Base-by-base conservation (phyloP, 1,140 invertebrate genomes). In the Protaetia brevitarsis region DNA sequence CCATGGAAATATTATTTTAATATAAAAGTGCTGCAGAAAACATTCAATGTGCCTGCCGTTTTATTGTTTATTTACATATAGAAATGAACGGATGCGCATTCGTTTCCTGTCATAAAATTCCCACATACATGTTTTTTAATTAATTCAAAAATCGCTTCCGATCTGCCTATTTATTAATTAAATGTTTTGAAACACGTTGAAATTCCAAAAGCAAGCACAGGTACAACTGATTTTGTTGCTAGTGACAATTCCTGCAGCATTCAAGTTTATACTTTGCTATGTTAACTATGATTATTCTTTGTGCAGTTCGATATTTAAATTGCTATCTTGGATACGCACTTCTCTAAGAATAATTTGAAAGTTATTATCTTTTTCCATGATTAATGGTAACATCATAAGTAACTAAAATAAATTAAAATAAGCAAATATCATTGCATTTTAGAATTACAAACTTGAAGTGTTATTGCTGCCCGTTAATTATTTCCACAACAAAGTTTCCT, bases 101-200 rank as follows among this genome's bases (percentile, higher is more conserved):
- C n/a, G n/a, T n/a, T n/a, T n/a, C n/a, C n/a, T n/a, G 41, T 45
- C 8, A 45, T 45, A 45, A 45, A 45, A 13, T 45, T 45, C 16
- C n/a, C 6, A 19, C n/a, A n/a, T n/a, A 45, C 16, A n/a, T 45
- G 13, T 10, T 21, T 21, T 45, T 4, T 10, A 45, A 13, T 19
- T 7, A 5, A 19, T 45, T 19, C 7, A 16, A 4, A 19, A 16
- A 13, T 41, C 5, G 23, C 41, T 45, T 45, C 13, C 10, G n/a
- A 21, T 45, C n/a, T 13, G n/a, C 37, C n/a, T n/a, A n/a, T n/a
- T n/a, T n/a, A n/a, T n/a, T n/a, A n/a, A n/a, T n/a, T n/a, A n/a
- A n/a, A n/a, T n/a, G n/a, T n/a, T n/a, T n/a, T n/a, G n/a, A n/a
- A n/a, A n/a, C n/a, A n/a, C n/a, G n/a, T n/a, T n/a, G n/a, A n/a